Evolutionary conservation across 1,140 invertebrate species (phyloP), one percentile per base, ranked within the genome.

Genomic region (Panulirus ornatus): DNA sequence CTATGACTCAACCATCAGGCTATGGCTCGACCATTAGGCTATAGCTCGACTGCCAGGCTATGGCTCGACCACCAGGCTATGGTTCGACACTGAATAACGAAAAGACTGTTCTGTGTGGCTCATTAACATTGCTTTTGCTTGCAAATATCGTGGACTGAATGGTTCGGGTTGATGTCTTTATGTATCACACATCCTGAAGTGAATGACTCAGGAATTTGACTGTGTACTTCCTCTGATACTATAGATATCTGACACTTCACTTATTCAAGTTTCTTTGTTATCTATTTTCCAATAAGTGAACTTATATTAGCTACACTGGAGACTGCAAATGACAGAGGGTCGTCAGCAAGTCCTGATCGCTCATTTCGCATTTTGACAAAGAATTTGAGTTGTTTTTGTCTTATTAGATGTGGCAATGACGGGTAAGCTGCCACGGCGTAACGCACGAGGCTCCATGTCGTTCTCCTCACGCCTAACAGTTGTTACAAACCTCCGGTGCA

Each of bases 401-500:
- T 14, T 8, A 71, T 30, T 27, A 71, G 14, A 34, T 71, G 9
- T 19, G 70, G 70, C 9, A n/a, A n/a, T n/a, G n/a, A n/a, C n/a
- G 70, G 19, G 70, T 19, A 19, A 71, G 14, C 73, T 5, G 8
- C 2, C 30, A 27, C 75, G 3, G 42, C 75, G n/a, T 78, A 82
- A 58, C 79, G 54, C 8, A 36, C 30, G 27, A 82, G 8, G 6
- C 6, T 82, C 8, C 27, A 1, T 36, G n/a, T 71, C 9, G 79
- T 82, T 36, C 3, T 54, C 79, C 79, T 82, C 16, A 82, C 47
- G 27, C 79, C 79, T 27, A 82, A 82, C 27, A 82, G 51, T n/a
- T 82, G 51, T 36, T 63, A 54, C 6, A 82, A 58, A 54, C 44
- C 2, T 47, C 44, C 51, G 44, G 51, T 58, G 30, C 30, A 82